A percentile compares a stretch with the other conserved stretches of the same genome.
These are phyloP conservation scores for Tokudaia tokunoshimensis DNA, from an alignment of 2,797 vertebrate genomes.

Conservation along the genomic window DNA sequence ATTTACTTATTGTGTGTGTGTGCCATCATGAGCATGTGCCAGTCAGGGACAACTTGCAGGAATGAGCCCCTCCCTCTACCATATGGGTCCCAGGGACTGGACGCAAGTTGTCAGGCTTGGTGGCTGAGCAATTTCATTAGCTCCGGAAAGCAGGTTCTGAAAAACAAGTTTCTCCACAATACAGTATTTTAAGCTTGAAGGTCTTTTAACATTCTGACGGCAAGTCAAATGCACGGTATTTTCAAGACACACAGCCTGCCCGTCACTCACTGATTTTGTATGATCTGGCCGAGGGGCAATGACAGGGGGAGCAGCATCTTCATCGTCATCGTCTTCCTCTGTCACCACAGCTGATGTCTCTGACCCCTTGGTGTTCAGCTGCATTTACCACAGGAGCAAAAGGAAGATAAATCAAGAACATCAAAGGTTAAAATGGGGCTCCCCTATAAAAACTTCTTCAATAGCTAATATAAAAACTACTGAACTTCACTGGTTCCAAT, in stretches of 20 bases:
- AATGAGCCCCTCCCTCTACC: not conserved
- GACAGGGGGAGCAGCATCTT: constrained; percentile 94
- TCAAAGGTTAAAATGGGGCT: constrained; percentile 9
- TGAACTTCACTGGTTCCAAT: constrained; percentile 32
- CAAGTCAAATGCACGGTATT: constrained; percentile 26
- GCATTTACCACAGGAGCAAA: constrained; percentile 49
- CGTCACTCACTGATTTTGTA: constrained; percentile 96
- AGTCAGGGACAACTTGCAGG: not conserved
- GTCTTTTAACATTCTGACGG: not conserved
- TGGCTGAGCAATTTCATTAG: not conserved
- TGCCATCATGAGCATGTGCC: too few species aligned
- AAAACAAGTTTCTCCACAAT: not conserved
- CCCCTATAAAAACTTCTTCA: constrained; percentile 37
- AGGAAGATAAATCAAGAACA: constrained; percentile 14
- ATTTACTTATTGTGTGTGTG: not conserved
- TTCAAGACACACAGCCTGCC: not conserved
- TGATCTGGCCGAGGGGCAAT: constrained; percentile 97
- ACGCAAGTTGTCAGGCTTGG: not conserved
- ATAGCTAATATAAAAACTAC: constrained; percentile 48
- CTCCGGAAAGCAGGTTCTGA: constrained; percentile 15
- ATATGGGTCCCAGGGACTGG: not conserved
- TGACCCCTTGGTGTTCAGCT: constrained; percentile 94
- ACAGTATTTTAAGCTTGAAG: constrained; percentile 18
- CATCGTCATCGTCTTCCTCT: constrained; percentile 95
- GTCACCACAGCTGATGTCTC: constrained; percentile 92